Evolutionary conservation across 2,797 vertebrate species (phyloP), one percentile per base, ranked within the genome.

Genomic region (Cetoscarus ocellatus): DNA sequence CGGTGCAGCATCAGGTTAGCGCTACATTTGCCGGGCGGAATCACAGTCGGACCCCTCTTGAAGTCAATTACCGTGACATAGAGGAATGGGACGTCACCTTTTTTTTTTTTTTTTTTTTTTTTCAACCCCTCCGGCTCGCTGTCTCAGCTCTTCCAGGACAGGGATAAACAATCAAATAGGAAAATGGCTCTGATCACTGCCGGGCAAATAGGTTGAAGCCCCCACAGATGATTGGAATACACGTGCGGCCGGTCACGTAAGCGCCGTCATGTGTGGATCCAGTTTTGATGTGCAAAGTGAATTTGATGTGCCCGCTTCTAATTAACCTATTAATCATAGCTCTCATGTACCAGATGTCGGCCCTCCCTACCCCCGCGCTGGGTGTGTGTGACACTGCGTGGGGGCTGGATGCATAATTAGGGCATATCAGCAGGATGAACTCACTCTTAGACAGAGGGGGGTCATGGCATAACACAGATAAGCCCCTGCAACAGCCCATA

Each of bases 281-380:
- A 67, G 79, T 82, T 84, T 82, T 87, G 82, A 89, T 77, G 80
- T 85, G 80, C 84, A 80, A 84, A 85, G 79, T 87, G 82, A 88
- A 86, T 87, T 80, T 84, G 83, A 91, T 72, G 83, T 83, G 81
- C 85, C 83, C 67, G 27, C 84, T 83, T 77, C 80, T 93, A 93
- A 92, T 93, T 89, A 92, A 93, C 86, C 88, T 91, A 90, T 92
- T 91, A 91, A 91, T 93, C 90, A 89, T 88, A 69, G 84, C 77
- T 83, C 81, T 85, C 86, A 77, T 88, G 85, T 87, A 87, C 84
- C 92, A 93, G 88, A 93, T 93, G 91, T 89, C 87, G 58, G 70
- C 80, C 76, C 81, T 62, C 78, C 82, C 84, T 61, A 53, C 67
- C 36, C 39, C 13, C 35, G 73, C 42, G 38, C 34, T 56, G 51